Evolutionary conservation across 2,888 invertebrate species (phyloP).

Genomic region (Andricus quercusramuli): DNA sequence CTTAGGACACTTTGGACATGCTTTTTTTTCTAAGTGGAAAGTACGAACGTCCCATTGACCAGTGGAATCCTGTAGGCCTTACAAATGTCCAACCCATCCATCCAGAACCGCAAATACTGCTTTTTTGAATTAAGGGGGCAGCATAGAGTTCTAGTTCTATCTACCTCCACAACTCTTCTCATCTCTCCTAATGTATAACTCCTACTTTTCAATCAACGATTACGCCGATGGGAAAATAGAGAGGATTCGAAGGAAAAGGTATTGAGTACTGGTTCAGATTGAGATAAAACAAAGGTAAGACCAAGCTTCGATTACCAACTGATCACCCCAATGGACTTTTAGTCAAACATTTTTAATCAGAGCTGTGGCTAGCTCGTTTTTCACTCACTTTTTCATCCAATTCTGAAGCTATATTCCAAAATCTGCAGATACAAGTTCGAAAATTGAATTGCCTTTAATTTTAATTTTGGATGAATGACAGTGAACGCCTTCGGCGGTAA

Average conservation of each 20-base stretch:
- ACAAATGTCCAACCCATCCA: slow-evolving; percentile 59
- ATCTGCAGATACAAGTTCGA: background rate
- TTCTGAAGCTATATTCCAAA: background rate
- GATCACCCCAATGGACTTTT: background rate
- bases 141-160: slow-evolving; percentile 61
- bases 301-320: slow-evolving; percentile 25
- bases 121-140: slow-evolving; percentile 65
- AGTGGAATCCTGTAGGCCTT: slow-evolving; percentile 53
- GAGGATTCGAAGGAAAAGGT: slow-evolving; percentile 19
- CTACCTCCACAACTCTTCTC: slow-evolving; percentile 54
- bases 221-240: background rate
- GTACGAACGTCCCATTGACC: slow-evolving; percentile 54
- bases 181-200: slow-evolving; percentile 43
- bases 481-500: background rate
- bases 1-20: slow-evolving; percentile 61
- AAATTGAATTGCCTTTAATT: too few relatives aligned
- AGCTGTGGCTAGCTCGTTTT: background rate
- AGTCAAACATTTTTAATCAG: background rate
- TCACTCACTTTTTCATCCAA: background rate
- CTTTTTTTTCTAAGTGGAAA: slow-evolving; percentile 52
- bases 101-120: slow-evolving; percentile 64
- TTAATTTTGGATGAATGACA: background rate
- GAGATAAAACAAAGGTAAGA: slow-evolving; percentile 29
- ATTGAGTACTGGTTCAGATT: background rate
- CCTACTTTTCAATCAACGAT: background rate